Conservation (phyloP, 1,140 invertebrate species). For the Cyclina sinensis region DNA sequence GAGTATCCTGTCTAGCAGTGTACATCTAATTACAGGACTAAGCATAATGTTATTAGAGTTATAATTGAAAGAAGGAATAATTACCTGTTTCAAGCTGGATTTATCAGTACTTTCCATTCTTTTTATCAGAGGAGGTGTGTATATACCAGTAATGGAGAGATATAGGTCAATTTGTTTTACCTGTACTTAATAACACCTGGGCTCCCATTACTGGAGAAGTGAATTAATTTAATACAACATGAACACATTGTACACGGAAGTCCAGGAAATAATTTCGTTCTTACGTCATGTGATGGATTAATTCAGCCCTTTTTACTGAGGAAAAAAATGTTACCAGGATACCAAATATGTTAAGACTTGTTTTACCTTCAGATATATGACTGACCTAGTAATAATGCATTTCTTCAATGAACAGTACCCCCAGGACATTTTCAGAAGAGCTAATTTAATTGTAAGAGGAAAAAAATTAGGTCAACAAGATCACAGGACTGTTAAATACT, state of each 20-base stretch:
- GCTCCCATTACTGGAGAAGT: not conserved
- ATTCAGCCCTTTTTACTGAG: no score
- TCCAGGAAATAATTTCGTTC: not conserved
- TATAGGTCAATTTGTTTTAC: not conserved
- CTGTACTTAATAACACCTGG: constrained; percentile 18
- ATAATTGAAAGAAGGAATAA: constrained; percentile 6
- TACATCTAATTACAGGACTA: no score
- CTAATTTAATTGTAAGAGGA: not conserved
- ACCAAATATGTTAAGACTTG: not conserved
- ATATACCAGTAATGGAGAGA: not conserved
- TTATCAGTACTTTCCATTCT: not conserved
- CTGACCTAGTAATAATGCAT: not conserved
- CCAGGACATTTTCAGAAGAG: not conserved
- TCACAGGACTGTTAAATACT: not conserved
- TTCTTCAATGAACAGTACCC: not conserved
- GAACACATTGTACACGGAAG: not conserved
- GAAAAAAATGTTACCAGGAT: not conserved
- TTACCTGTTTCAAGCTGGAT: not conserved
- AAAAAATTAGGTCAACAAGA: not conserved
- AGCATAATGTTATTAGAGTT: not conserved
- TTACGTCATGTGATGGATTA: no score
- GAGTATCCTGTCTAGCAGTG: constrained; percentile 4
- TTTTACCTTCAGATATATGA: not conserved
- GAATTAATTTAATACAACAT: not conserved
- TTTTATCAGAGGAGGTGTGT: not conserved